Conservation (phyloP, 2,888 invertebrate species). For the Caenorhabditis doughertyi region DNA sequence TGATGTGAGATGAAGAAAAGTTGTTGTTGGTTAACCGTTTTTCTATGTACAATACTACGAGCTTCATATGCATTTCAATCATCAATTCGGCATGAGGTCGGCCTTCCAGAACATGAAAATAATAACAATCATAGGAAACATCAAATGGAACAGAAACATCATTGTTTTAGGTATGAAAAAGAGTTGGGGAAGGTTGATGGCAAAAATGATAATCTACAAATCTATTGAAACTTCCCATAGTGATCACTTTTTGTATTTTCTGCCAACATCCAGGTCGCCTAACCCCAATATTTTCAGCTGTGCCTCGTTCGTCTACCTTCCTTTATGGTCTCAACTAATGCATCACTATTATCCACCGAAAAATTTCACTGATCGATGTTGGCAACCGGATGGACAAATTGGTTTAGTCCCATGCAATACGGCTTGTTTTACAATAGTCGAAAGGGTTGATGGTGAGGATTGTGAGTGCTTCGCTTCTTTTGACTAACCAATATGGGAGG, state of each 20-base stretch:
- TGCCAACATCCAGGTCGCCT: background rate
- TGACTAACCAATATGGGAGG: background rate
- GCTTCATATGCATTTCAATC: slow-evolving; percentile 7
- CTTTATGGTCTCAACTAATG: slow-evolving; percentile 76
- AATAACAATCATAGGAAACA: background rate
- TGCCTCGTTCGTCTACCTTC: slow-evolving; percentile 76
- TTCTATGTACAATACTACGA: slow-evolving; percentile 6
- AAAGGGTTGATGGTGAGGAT: slow-evolving; percentile 73
- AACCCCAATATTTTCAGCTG: slow-evolving; percentile 68
- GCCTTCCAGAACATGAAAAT: no score
- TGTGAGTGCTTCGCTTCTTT: slow-evolving; percentile 64
- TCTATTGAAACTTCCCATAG: background rate
- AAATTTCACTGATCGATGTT: slow-evolving; percentile 79
- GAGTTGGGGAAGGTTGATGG: no score
- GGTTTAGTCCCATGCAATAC: slow-evolving; percentile 75
- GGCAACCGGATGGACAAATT: slow-evolving; percentile 73
- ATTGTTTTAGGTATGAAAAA: slow-evolving; percentile 24
- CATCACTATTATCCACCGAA: slow-evolving; percentile 81
- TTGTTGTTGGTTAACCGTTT: background rate
- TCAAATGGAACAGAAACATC: slow-evolving; percentile 18
- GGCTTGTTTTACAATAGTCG: slow-evolving; percentile 80
- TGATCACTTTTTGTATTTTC: slow-evolving; percentile 7
- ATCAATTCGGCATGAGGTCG: slow-evolving; percentile 5
- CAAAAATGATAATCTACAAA: background rate
- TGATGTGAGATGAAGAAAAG: slow-evolving; percentile 30